Conservation (phyloP, 1,140 invertebrate species). For the Cylas formicarius region DNA sequence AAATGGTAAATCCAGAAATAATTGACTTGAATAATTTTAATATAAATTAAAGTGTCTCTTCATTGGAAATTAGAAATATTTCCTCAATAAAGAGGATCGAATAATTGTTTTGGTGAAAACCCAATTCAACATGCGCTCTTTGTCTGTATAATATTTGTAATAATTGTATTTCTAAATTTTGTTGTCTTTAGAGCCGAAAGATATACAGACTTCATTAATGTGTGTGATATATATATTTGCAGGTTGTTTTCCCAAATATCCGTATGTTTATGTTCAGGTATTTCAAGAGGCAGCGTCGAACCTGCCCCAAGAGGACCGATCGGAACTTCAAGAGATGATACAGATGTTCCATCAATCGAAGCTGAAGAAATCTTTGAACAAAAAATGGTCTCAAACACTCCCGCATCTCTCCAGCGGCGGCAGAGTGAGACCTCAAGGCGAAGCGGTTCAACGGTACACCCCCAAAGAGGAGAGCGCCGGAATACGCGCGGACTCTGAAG, state of each 20-base stretch:
- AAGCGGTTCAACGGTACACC: slow-evolving; percentile 31
- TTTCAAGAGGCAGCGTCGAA: slow-evolving; percentile 33
- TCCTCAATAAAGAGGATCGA: too few species aligned
- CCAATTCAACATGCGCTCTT: too few species aligned
- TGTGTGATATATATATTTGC: not conserved
- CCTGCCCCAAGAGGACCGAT: slow-evolving; percentile 33
- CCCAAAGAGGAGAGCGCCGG: slow-evolving; percentile 37
- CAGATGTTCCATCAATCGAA: slow-evolving; percentile 29
- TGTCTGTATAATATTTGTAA: too few species aligned
- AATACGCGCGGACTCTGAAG: slow-evolving; percentile 4
- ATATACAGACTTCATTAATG: too few species aligned
- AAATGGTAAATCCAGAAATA: too few species aligned
- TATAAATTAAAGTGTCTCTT: too few species aligned
- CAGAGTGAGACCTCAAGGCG: slow-evolving; percentile 13
- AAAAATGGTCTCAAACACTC: slow-evolving; percentile 33
- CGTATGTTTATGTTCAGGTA: slow-evolving; percentile 28
- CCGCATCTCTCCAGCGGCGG: slow-evolving; percentile 17
- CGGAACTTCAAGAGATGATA: slow-evolving; percentile 32
- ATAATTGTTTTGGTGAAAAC: too few species aligned
- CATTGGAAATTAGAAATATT: too few species aligned
- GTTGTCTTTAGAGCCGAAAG: too few species aligned
- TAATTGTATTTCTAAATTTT: too few species aligned
- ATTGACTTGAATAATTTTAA: too few species aligned
- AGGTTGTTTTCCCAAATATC: not conserved
- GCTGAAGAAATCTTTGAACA: slow-evolving; percentile 16